Conservation (phyloP, 2,797 vertebrate genomes). For the Bucorvus abyssinicus region DNA sequence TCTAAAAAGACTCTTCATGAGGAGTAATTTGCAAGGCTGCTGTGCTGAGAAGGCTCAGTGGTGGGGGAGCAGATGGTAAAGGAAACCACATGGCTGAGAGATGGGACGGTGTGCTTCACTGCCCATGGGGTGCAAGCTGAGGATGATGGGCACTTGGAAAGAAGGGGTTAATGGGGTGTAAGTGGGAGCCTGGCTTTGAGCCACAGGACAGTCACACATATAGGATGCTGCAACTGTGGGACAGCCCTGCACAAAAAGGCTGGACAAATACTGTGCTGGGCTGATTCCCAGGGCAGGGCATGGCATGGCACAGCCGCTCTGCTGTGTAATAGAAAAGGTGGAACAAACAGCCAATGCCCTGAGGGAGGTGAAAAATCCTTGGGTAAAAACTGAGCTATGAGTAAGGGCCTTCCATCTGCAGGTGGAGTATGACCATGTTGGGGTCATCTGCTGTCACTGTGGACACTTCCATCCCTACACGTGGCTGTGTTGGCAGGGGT, state of each 20-base stretch:
- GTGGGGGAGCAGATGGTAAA: accelerated
- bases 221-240: not conserved
- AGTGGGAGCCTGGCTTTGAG: not conserved
- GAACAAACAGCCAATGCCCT: not conserved
- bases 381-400: not conserved
- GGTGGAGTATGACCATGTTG: not conserved
- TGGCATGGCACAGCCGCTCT: not conserved
- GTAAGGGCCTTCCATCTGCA: not conserved
- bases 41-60: accelerated
- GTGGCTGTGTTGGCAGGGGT: not conserved
- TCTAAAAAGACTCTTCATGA: not conserved
- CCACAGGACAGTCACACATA: not conserved
- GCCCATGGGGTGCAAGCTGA: not conserved
- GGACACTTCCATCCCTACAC: not conserved
- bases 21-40: not conserved
- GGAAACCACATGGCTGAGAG: not conserved
- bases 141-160: accelerated
- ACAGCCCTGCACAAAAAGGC: not conserved
- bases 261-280: not conserved
- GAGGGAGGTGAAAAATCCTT: not conserved
- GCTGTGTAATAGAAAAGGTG: not conserved
- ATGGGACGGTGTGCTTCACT: too few relatives aligned
- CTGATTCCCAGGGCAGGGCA: not conserved
- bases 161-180: not conserved
- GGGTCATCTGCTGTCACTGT: not conserved